A percentile compares a stretch with the other conserved stretches of the same genome.
Evolutionary conservation across 2,888 invertebrate genomes (phyloP).

Genomic region (Cerceris ruficornis): DNA sequence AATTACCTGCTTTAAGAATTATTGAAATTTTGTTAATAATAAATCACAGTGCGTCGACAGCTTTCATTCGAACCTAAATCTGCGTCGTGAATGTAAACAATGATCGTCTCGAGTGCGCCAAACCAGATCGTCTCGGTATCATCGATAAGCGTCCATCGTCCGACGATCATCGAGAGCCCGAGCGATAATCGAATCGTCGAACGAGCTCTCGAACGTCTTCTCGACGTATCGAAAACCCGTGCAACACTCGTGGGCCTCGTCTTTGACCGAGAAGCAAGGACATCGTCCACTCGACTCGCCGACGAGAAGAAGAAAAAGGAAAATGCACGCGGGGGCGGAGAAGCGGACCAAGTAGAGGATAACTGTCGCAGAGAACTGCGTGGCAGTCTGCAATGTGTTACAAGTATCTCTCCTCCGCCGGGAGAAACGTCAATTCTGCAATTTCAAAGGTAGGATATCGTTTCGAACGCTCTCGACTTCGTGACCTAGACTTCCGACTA

Average conservation of each 20-base stretch:
- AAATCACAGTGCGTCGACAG: too few relatives aligned
- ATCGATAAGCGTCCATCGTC: too few relatives aligned
- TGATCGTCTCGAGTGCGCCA: too few relatives aligned
- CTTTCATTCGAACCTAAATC: too few relatives aligned
- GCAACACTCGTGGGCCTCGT: background rate
- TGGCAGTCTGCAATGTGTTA: conserved; percentile 27
- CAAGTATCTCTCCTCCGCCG: conserved; percentile 41
- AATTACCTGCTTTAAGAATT: too few relatives aligned
- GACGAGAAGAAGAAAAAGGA: background rate
- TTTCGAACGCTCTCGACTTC: conserved; percentile 53
- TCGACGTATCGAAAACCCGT: background rate
- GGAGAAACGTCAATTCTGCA: conserved; percentile 57
- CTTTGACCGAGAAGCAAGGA: background rate
- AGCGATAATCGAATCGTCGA: too few relatives aligned
- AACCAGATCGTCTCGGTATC: too few relatives aligned
- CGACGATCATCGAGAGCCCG: too few relatives aligned
- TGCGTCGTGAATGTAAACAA: too few relatives aligned
- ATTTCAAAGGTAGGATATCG: conserved; percentile 48
- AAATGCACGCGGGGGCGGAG: background rate
- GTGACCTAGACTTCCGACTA: conserved; percentile 59
- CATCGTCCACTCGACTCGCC: background rate
- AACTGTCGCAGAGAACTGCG: too few relatives aligned
- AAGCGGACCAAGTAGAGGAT: conserved; percentile 10
- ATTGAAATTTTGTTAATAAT: too few relatives aligned
- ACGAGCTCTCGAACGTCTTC: too few relatives aligned